Base-by-base conservation (phyloP, 2,888 invertebrate genomes). In the Diploptera punctata region DNA sequence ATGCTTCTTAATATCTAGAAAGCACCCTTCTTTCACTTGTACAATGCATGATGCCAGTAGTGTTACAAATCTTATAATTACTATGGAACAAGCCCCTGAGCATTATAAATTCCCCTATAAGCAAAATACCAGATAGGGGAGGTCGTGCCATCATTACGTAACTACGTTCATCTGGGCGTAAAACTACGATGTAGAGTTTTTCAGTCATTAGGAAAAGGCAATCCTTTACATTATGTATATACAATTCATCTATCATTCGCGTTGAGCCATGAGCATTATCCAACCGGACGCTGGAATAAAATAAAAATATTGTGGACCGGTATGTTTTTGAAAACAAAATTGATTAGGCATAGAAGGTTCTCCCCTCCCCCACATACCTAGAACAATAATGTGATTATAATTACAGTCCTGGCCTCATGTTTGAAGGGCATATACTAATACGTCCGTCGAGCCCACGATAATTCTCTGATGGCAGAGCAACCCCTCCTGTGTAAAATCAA, bases 321-420 rank as follows among this genome's bases (percentile, higher is more conserved):
- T 10, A 43, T 29, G 43, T 68, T 68, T n/a, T 54, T 57, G 33
- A 68, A 60, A 60, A 69, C 60, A 54, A 68, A 57, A 57, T 68
- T 68, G 68, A 68, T 68, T 68, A 68, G 33, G 49, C 68, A 68
- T 68, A 68, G 57, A 57, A 44, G 24, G 54, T 54, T 18, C 16
- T 10, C 19, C 18, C 21, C 43, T 38, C 62, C 24, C 62, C 26
- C 7, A 38, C 21, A 43, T 65, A 62, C 38, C 62, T 38, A 38
- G 54, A 29, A 54, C 68, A 68, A 68, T 68, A 68, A 68, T 68
- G 68, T 68, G 57, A 68, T 68, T 68, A 68, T 68, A 68, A 68
- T 68, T 68, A 68, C 26, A 68, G n/a, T 33, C 33, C 68, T 33
- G 19, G 19, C 13, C 54, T 54, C 18, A 54, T 26, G 54, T 26